Evolutionary conservation across 2,888 invertebrate genomes (phyloP).

Genomic region (Spodoptera picta): DNA sequence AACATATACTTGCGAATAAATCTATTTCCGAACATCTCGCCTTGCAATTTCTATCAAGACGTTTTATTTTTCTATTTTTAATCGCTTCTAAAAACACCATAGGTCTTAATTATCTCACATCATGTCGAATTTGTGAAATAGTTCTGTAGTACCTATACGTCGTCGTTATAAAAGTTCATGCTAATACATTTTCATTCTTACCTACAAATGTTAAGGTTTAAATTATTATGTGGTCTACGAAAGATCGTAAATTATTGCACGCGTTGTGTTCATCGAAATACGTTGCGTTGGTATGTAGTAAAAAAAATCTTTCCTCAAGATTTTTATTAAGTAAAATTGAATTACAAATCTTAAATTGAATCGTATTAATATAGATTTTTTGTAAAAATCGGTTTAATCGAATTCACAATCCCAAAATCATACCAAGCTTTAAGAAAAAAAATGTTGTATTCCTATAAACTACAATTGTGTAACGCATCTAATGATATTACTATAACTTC

Average conservation of each 20-base stretch:
- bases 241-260: slow-evolving; percentile 34
- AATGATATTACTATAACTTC: no score
- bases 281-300: slow-evolving; percentile 35
- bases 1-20: neutral
- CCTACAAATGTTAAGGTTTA: slow-evolving; percentile 10
- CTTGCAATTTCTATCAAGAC: slow-evolving; percentile 13
- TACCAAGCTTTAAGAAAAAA: slow-evolving; percentile 5
- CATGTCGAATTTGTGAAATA: slow-evolving; percentile 51
- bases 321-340: slow-evolving; percentile 37
- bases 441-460: no score
- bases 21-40: neutral
- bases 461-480: no score
- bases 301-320: slow-evolving; percentile 58
- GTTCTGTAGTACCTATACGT: slow-evolving; percentile 30
- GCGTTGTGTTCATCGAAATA: slow-evolving; percentile 37
- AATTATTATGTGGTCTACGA: slow-evolving; percentile 6
- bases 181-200: slow-evolving; percentile 20
- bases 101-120: slow-evolving; percentile 48
- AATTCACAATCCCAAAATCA: slow-evolving; percentile 28
- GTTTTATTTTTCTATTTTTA: slow-evolving; percentile 31
- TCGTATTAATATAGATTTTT: slow-evolving; percentile 34
- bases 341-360: slow-evolving; percentile 49
- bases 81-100: slow-evolving; percentile 38
- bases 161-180: slow-evolving; percentile 38
- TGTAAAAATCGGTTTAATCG: slow-evolving; percentile 16